Conservation (phyloP, 2,888 invertebrate genomes). For the Dynastes grantii region DNA sequence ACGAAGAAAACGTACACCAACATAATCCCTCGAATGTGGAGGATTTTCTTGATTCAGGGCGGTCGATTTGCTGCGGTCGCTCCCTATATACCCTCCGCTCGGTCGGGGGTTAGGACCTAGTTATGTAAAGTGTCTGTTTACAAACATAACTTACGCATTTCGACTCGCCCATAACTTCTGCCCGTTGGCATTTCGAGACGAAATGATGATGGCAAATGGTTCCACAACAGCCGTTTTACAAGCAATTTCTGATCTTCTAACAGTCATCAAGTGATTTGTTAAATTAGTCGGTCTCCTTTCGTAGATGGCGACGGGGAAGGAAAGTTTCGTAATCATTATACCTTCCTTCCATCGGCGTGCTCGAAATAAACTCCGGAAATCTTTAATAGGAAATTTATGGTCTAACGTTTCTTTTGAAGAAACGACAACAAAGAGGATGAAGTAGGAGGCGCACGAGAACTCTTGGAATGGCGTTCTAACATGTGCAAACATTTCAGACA, state of each 20-base stretch:
- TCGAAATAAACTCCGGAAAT: conserved; percentile 29
- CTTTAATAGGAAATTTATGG: conserved; percentile 41
- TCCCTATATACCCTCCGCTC: conserved; percentile 30
- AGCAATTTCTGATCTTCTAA: conserved; percentile 67
- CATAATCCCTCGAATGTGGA: conserved; percentile 36
- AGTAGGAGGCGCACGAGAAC: not conserved
- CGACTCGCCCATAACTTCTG: conserved; percentile 66
- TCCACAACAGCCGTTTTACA: conserved; percentile 66
- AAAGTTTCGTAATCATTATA: conserved; percentile 27
- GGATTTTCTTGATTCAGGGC: conserved; percentile 51
- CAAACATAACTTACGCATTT: conserved; percentile 69
- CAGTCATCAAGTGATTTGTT: conserved; percentile 67
- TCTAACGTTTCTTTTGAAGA: conserved; percentile 10
- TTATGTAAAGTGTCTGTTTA: conserved; percentile 71
- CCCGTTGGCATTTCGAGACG: conserved; percentile 64
- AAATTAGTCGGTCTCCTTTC: conserved; percentile 59
- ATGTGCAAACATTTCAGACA: no score
- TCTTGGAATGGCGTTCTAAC: not conserved
- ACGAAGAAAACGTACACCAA: not conserved
- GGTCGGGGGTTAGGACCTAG: conserved; percentile 68
- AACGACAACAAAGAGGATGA: conserved; percentile 10
- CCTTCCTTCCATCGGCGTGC: not conserved
- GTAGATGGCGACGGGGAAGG: conserved; percentile 14
- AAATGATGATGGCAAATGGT: conserved; percentile 68
- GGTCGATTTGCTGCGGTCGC: conserved; percentile 50